Evolutionary conservation across 2,888 invertebrate species (phyloP), one percentile per base, ranked within the genome.

Genomic region (Troides oblongomaculatus): DNA sequence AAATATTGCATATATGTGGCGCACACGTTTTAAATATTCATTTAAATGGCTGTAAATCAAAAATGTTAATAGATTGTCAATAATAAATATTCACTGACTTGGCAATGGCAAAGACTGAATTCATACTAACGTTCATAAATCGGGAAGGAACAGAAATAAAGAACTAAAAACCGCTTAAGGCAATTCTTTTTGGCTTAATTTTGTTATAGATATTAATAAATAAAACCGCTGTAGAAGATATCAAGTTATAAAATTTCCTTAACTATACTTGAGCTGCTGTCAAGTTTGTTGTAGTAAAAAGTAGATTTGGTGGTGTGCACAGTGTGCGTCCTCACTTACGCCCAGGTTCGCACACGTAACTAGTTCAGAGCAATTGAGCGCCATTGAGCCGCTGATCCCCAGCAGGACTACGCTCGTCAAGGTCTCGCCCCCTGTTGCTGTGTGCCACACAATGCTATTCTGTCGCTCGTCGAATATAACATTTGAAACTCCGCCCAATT

Each of bases 321-420:
- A 53, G 53, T n/a, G 14, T 59, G 74, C 77, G 84, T 83, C 84
- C 84, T 85, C 85, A 83, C 80, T 78, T 78, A 74, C 75, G 79
- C 80, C 82, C 82, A 86, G 87, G 85, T 89, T 89, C 86, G 88
- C 88, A 87, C 84, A 85, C 85, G 81, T 85, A 89, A 87, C 87
- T 89, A 89, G 88, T 85, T 88, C 86, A 82, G 82, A 84, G 85
- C 91, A 92, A 92, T 92, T 92, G 91, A 88, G 78, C 80, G 87
- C 82, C 87, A 90, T 90, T 90, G 86, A 90, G 88, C 81, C 78
- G 77, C 80, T 82, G 82, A 81, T 86, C 88, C 88, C 88, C 85
- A 77, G 78, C 79, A 83, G 85, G 78, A 83, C 83, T 78, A 79
- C 78, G 76, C 80, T 83, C 75, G 82, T 81, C 90, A 90, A 91